Evolutionary conservation across 2,113 vertebrate species (phyloP).

Genomic region (Haemorhous mexicanus): DNA sequence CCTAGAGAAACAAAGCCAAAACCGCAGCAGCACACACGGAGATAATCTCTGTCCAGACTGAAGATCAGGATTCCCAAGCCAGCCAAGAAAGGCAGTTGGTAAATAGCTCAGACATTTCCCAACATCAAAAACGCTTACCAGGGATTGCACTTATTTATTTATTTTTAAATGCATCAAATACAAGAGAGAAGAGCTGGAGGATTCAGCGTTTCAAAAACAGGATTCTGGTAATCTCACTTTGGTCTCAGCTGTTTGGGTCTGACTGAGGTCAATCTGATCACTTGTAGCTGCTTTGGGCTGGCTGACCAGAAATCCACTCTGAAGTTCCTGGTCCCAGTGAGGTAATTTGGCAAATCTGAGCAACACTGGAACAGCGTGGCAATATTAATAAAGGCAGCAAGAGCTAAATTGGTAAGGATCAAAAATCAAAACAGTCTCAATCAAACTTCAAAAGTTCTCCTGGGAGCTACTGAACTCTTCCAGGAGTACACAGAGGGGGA

Average conservation of each 20-base stretch:
- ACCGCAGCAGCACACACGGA: background rate
- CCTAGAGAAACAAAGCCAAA: background rate
- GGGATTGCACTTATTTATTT: constrained; percentile 10
- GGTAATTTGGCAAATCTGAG: background rate
- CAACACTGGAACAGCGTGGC: background rate
- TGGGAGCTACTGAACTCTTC: background rate
- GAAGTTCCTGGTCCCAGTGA: background rate
- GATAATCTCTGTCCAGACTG: constrained; percentile 55
- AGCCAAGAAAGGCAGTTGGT: background rate
- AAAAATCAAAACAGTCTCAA: background rate
- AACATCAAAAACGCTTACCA: background rate
- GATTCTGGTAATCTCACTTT: constrained; percentile 14
- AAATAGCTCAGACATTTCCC: constrained; percentile 16
- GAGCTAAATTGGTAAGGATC: background rate
- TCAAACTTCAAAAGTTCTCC: background rate
- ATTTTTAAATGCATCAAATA: background rate
- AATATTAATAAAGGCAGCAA: background rate
- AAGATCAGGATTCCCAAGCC: constrained; percentile 37
- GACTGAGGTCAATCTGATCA: background rate
- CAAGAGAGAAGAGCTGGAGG: background rate
- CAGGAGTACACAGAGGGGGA: background rate
- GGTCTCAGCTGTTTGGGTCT: background rate
- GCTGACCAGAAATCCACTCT: background rate
- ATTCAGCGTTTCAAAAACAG: background rate
- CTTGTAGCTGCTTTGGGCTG: background rate